Conservation (phyloP, 2,113 vertebrate species). For the Delphinapterus leucas region DNA sequence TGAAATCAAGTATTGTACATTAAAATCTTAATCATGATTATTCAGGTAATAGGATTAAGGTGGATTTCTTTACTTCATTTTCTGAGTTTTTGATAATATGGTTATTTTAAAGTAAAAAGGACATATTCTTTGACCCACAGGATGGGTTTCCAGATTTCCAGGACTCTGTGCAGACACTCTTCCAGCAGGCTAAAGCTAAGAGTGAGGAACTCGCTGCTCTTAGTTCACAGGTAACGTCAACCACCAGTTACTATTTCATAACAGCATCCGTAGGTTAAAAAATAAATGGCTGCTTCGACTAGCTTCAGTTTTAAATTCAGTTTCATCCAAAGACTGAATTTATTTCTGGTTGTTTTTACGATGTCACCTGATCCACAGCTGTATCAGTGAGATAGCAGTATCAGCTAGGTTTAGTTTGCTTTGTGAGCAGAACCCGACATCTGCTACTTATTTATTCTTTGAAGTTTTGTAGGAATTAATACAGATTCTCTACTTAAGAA, state of each 20-base stretch:
- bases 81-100: background rate
- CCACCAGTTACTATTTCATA: background rate
- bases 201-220: constrained; percentile 91
- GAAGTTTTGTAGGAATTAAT: constrained; percentile 26
- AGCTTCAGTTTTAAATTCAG: constrained; percentile 15
- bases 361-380: constrained; percentile 21
- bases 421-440: constrained; percentile 39
- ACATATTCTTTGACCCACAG: constrained; percentile 77
- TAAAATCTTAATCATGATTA: background rate
- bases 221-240: constrained; percentile 88
- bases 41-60: background rate
- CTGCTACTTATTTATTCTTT: constrained; percentile 37
- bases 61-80: background rate
- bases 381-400: constrained; percentile 4
- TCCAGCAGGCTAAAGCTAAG: constrained; percentile 93
- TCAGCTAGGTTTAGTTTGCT: constrained; percentile 47
- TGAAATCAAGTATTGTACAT: background rate
- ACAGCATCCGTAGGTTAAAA: background rate
- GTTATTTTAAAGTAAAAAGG: constrained; percentile 15
- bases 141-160: constrained; percentile 95
- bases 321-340: constrained; percentile 51
- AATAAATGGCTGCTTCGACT: background rate
- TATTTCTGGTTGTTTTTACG: constrained; percentile 55
- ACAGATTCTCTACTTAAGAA: constrained; percentile 42
- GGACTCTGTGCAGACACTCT: constrained; percentile 91